Base-by-base conservation (phyloP, 2,888 invertebrate species). In the Diarsia mendica region DNA sequence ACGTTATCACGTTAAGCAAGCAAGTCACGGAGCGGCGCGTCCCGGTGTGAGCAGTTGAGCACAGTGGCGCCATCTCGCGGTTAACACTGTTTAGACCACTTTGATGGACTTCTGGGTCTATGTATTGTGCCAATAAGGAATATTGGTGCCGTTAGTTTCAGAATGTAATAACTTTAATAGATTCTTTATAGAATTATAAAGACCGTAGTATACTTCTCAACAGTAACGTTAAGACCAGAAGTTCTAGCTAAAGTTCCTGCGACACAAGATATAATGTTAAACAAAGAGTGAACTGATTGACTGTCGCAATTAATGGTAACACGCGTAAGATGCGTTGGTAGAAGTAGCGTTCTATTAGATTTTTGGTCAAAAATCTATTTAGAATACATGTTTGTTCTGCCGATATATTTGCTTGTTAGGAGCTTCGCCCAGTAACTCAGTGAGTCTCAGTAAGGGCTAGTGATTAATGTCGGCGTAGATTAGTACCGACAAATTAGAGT, bases 391-490 rank as follows among this genome's bases (percentile, higher is more conserved):
- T 39, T 33, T 46, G 8, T 20, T 33, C n/a, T 23, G 33, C 23
- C 18, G 11, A 15, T 72, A 1, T 3, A 9, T 11, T 46, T 72
- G 39, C 28, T 18, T 18, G 48, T 18, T 3, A 39, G n/a, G 11
- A 23, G 18, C 49, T 23, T 9, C 15, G 10, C n/a, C 11, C 28
- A 33, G 64, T 20, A 49, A 78, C 39, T 18, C 44, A 33, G 80
- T 28, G 79, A 55, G 49, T 15, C 18, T 46, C 63, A 48, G 63
- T n/a, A 63, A 23, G 53, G 39, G 49, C n/a, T 46, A 28, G 63
- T 84, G 85, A 79, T 65, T 44, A 68, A 84, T 77, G 48, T 44
- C 23, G 51, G 61, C 46, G 77, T 44, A 71, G 73, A 82, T 85
- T 63, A 79, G 69, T 64, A 67, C 23, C 23, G 72, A 79, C 72